Base-by-base conservation (phyloP, 1,140 invertebrate genomes). In the Amphibalanus amphitrite region DNA sequence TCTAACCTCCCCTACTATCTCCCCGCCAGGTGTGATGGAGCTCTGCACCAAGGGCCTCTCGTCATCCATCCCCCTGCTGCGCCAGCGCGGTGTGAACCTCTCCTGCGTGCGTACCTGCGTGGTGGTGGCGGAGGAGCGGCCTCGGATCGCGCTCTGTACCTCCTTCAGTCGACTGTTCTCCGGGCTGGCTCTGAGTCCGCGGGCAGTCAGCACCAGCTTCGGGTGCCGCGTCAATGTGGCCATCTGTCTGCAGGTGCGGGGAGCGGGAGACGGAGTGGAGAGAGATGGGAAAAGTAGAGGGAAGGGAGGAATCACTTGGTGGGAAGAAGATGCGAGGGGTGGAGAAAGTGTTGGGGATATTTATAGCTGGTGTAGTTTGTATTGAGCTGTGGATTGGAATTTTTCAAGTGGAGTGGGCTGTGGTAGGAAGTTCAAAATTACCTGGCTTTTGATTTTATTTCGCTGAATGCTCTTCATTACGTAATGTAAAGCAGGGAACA, bases 101-200 rank as follows among this genome's bases (percentile, higher is more conserved):
- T 88, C 90, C 0, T 98, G 96, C 81, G 94, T 99, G 0, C 85
- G 97, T 75, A 98, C 95, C 1, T 98, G 96, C 79, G 95, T 98
- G 8, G 95, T 98, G 3, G 95, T 99, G 0, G 96, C 96, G 0
- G 97, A 99, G 82, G 97, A 99, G 80, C 84, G 97, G 74, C 97
- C 97, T 0, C 84, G 97, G 69, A 95, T 98, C 72, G 89, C 92
- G 70, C 84, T 99, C 59, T 97, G 95, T 0, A 90, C 90, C 74
- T 94, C 93, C 73, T 99, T 99, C 83, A 95, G 95, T 23, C 99
- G 98, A 83, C 82, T 99, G 0, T 99, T 99, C 81, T 95, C 93
- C 17, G 91, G 93, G 38, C 84, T 97, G 68, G 95, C 96, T 0
- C 82, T 99, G 0, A 93, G 91, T 77, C 91, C 94, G 0, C 83